Conservation (phyloP, 2,797 vertebrate genomes). For the Lagocephalus sceleratus region DNA sequence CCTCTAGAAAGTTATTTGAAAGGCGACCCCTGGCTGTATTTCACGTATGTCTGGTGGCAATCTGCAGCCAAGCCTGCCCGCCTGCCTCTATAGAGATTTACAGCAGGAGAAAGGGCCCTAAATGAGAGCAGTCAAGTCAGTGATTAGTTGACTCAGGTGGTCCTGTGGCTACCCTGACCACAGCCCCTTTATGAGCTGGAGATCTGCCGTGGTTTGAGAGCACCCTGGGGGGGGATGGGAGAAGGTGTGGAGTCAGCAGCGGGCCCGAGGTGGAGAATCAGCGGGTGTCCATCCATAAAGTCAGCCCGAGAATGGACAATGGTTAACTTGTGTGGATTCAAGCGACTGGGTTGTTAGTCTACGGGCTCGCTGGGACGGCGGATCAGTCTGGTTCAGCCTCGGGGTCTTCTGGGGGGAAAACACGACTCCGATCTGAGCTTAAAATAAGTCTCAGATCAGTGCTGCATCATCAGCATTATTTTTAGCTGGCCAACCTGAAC, state of each 20-base stretch:
- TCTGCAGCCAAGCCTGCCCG: conserved; percentile 11
- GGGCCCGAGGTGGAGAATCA: conserved; percentile 15
- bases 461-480: conserved; percentile 34
- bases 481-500: conserved; percentile 42
- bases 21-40: conserved; percentile 21
- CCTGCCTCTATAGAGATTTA: conserved; percentile 46
- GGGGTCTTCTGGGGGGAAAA: not conserved
- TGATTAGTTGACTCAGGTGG: conserved; percentile 75
- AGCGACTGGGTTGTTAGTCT: conserved; percentile 11
- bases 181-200: conserved; percentile 53
- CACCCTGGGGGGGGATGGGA: conserved; percentile 13
- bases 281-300: conserved; percentile 6
- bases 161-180: conserved; percentile 35
- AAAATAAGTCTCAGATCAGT: not conserved
- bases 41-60: conserved; percentile 32
- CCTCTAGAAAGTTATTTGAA: conserved; percentile 7
- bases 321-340: conserved; percentile 12
- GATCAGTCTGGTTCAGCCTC: not conserved
- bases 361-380: no score
- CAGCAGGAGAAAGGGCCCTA: conserved; percentile 50
- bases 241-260: conserved; percentile 51
- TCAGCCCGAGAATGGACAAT: not conserved
- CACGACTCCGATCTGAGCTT: no score
- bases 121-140: conserved; percentile 40
- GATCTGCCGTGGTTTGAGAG: conserved; percentile 42